Base-by-base conservation (phyloP, 2,797 vertebrate species). In the Numenius phaeopus region DNA sequence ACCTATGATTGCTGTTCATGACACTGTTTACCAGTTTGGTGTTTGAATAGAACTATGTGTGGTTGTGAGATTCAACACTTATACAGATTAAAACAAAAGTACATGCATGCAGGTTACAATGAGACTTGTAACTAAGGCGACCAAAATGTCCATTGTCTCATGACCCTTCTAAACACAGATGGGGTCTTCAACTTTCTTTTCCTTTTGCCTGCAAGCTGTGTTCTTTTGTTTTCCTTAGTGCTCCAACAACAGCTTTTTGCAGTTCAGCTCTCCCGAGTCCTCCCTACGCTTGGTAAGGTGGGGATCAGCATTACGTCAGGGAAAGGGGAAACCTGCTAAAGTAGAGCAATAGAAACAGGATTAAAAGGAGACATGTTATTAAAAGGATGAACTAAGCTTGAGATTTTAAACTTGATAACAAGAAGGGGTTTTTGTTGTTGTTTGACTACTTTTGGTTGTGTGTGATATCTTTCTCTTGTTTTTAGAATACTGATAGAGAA, bases 1-100 rank as follows among this genome's bases (percentile, higher is more conserved):
- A 93, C 92, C 95, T 97, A 59, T 70, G 86, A 61, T 89, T 97
- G 97, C 97, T 95, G 94, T 97, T 98, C 55, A 72, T 96, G 94
- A 89, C 97, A 92, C 86, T 92, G 77, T 93, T 97, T 98, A 96
- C 93, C 96, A 94, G 72, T 95, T 96, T 94, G 93, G 95, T 98
- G 97, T 98, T 98, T 98, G 96, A 96, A 87, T 95, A 96, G 95
- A 97, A 59, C 84, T 87, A 40, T 96, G 90, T 88, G 95, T 98
- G 96, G 95, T 95, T 98, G 90, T 96, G 97, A 97, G 85, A 96
- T 95, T 92, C 93, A 96, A n/a, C 94, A 78, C 94, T 97, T 92
- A 70, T 91, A 82, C 88, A 94, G 90, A 94, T 95, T 87, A 87
- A 96, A 96, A 91, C 90, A 97, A 77, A 94, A 92, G 96, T 92